Percentiles rank a stretch among this genome's conserved stretches.
Evolutionary conservation across 2,797 vertebrate genomes (phyloP).

Genomic region (Hephaestus fuliginosus): DNA sequence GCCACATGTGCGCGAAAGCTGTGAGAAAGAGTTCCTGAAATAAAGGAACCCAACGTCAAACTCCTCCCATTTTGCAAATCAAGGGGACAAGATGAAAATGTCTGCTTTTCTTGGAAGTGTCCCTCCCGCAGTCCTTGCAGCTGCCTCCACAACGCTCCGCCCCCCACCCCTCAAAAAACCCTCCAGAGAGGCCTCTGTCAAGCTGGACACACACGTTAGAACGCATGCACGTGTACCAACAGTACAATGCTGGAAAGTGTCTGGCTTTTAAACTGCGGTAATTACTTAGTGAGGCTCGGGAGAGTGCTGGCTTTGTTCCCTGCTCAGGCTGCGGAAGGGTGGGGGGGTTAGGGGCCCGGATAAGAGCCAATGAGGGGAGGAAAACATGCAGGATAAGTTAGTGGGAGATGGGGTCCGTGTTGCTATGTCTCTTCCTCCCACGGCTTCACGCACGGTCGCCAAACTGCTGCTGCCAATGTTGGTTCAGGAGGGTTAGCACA

Average conservation of each 20-base stretch:
- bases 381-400: conserved; percentile 22
- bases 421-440: background rate
- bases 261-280: conserved; percentile 55
- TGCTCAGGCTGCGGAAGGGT: background rate
- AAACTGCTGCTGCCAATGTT: conserved; percentile 12
- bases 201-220: conserved; percentile 47
- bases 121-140: conserved; percentile 60
- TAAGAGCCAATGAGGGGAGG: conserved; percentile 61
- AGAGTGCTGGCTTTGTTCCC: conserved; percentile 79
- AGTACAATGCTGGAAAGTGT: conserved; percentile 7
- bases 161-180: background rate
- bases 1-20: background rate
- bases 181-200: conserved; percentile 34
- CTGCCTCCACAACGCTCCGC: conserved; percentile 64
- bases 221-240: conserved; percentile 9
- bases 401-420: conserved; percentile 6
- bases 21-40: background rate
- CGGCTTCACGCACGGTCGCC: background rate
- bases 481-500: background rate
- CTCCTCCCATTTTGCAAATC: background rate
- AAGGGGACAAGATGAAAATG: background rate
- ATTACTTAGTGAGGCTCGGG: conserved; percentile 58
- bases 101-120: conserved; percentile 36
- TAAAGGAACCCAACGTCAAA: background rate
- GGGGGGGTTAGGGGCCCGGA: conserved; percentile 28